Percentiles rank a stretch among this genome's conserved stretches.
These are phyloP conservation scores for Brenthis daphne DNA, from an alignment of 2,888 invertebrate species.

Conservation along the genomic window DNA sequence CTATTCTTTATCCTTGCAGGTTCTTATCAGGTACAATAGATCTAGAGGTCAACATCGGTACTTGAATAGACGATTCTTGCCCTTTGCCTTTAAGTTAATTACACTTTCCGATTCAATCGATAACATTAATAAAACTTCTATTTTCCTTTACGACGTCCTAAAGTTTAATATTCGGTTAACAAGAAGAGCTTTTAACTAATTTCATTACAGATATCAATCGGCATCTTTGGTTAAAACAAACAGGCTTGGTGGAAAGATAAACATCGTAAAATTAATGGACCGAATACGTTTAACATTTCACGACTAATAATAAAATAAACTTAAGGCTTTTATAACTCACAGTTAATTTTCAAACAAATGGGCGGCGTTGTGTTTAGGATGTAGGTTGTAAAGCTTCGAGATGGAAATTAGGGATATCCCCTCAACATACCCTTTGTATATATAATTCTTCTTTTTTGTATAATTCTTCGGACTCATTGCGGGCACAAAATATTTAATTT, in stretches of 20 bases:
- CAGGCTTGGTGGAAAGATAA: constrained; percentile 27
- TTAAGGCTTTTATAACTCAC: constrained; percentile 28
- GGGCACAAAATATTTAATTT: background rate
- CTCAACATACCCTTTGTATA: constrained; percentile 4
- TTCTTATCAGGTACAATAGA: background rate
- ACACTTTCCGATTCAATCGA: constrained; percentile 14
- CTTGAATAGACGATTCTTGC: background rate
- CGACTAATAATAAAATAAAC: constrained; percentile 19
- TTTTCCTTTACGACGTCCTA: constrained; percentile 7
- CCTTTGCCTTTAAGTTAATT: constrained; percentile 6
- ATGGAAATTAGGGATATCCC: constrained; percentile 14
- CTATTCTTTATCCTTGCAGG: background rate
- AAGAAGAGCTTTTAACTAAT: constrained; percentile 10
- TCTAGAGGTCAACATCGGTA: background rate
- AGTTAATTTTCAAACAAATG: constrained; percentile 26
- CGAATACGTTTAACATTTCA: constrained; percentile 30
- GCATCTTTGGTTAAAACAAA: constrained; percentile 4
- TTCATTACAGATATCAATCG: constrained; percentile 21
- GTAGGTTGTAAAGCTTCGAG: constrained; percentile 5
- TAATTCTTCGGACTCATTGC: background rate
- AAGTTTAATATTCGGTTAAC: constrained; percentile 12
- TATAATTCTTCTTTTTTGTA: constrained; percentile 2
- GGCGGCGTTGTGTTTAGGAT: constrained; percentile 7
- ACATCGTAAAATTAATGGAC: constrained; percentile 33
- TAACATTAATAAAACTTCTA: constrained; percentile 16